Conservation (phyloP, 2,113 vertebrate species). For the Aptenodytes forsteri region DNA sequence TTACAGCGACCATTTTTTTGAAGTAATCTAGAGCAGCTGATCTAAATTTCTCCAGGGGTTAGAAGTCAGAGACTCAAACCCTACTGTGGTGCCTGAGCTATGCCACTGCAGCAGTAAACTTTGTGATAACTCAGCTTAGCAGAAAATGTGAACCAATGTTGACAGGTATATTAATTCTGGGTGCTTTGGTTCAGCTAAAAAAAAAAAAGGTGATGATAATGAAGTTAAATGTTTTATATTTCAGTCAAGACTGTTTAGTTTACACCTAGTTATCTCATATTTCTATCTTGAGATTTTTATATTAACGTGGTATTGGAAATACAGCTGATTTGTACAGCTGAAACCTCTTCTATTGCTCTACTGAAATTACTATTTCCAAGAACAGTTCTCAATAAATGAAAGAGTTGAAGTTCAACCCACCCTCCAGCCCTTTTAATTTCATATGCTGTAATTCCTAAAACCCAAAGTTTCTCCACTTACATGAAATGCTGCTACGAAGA, state of each 20-base stretch:
- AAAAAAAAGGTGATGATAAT: background rate
- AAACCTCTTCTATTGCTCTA: background rate
- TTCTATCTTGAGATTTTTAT: background rate
- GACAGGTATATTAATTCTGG: background rate
- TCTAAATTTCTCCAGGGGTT: background rate
- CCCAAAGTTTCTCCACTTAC: conserved; percentile 72
- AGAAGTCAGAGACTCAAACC: background rate
- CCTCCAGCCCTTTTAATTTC: rapidly evolving
- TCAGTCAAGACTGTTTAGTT: background rate
- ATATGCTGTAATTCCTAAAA: background rate
- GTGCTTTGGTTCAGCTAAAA: background rate
- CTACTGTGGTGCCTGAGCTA: rapidly evolving
- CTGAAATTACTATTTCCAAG: background rate
- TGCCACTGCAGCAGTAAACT: background rate
- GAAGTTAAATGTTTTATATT: background rate
- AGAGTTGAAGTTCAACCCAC: background rate
- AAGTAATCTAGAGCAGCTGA: background rate
- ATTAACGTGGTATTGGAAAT: background rate
- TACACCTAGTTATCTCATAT: background rate
- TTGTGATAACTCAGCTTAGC: background rate
- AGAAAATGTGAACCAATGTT: background rate
- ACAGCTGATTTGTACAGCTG: background rate
- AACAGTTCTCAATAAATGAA: background rate
- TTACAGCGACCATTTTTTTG: background rate
- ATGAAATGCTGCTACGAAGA: conserved; percentile 96